phyloP scores from a whole-genome alignment of 2,888 invertebrate genomes.

The Timandra comae region DNA sequence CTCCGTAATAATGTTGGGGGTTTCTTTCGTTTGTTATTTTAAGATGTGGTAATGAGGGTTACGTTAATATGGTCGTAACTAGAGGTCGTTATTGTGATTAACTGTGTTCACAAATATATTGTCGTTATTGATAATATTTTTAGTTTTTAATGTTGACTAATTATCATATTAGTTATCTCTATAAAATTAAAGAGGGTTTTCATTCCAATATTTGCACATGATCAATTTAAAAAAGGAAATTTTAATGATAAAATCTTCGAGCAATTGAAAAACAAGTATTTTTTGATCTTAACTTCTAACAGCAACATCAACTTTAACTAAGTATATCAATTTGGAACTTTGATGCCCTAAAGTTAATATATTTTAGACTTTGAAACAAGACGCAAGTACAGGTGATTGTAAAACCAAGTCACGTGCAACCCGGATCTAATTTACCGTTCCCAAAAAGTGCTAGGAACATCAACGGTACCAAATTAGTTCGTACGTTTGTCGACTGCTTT shows the following conservation, averaged over 20 bases:
- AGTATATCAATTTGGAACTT: constrained; percentile 2
- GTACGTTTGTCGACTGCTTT: constrained; percentile 28
- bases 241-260: too few species aligned
- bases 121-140: too few species aligned
- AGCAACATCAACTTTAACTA: too few species aligned
- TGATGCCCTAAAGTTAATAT: constrained; percentile 9
- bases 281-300: too few species aligned
- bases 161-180: too few species aligned
- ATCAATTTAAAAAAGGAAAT: too few species aligned
- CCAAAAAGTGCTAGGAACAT: constrained; percentile 55
- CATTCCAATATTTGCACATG: too few species aligned
- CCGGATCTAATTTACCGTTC: constrained; percentile 59
- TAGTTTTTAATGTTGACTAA: too few species aligned
- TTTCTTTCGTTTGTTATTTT: constrained; percentile 37
- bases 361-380: constrained; percentile 14
- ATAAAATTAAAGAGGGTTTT: too few species aligned
- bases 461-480: constrained; percentile 48
- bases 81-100: too few species aligned
- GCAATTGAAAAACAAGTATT: too few species aligned
- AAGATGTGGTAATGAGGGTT: constrained; percentile 41
- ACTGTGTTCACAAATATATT: too few species aligned
- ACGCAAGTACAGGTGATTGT: constrained; percentile 28
- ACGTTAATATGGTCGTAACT: constrained; percentile 6
- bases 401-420: constrained; percentile 52
- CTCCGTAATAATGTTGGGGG: constrained; percentile 36